Conservation (phyloP, 2,113 vertebrate genomes). For the Malurus elegans region DNA sequence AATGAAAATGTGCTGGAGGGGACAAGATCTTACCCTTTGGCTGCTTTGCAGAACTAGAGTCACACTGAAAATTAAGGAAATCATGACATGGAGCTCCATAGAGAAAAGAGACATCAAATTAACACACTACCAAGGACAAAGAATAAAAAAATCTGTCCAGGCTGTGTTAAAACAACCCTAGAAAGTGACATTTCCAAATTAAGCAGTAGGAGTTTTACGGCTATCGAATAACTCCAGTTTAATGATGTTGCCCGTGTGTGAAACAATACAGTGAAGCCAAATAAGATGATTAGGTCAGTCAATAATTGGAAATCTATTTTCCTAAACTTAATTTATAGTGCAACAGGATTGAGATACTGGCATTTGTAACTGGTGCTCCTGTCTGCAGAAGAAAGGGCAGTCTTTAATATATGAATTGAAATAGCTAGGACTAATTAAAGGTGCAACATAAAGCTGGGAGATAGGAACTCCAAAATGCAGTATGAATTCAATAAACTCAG, state of each 20-base stretch:
- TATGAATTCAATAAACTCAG: conserved; percentile 8
- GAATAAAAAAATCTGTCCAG: background rate
- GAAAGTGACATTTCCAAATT: background rate
- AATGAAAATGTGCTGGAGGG: background rate
- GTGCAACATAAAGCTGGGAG: background rate
- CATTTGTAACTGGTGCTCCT: background rate
- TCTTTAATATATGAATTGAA: background rate
- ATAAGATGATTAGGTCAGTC: background rate
- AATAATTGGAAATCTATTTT: background rate
- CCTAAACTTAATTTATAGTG: background rate
- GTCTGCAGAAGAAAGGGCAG: background rate
- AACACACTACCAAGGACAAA: background rate
- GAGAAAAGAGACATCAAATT: background rate
- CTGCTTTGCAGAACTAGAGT: background rate
- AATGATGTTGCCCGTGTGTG: background rate
- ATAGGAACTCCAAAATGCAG: background rate
- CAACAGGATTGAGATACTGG: background rate
- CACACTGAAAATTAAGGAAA: background rate
- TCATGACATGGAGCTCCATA: background rate
- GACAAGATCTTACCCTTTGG: background rate
- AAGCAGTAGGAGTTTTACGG: background rate
- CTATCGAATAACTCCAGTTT: background rate
- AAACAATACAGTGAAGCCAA: background rate
- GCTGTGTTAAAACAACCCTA: background rate
- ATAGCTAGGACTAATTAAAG: background rate